Evolutionary conservation across 1,140 invertebrate species (phyloP).

Genomic region (Drosophila nasuta): DNA sequence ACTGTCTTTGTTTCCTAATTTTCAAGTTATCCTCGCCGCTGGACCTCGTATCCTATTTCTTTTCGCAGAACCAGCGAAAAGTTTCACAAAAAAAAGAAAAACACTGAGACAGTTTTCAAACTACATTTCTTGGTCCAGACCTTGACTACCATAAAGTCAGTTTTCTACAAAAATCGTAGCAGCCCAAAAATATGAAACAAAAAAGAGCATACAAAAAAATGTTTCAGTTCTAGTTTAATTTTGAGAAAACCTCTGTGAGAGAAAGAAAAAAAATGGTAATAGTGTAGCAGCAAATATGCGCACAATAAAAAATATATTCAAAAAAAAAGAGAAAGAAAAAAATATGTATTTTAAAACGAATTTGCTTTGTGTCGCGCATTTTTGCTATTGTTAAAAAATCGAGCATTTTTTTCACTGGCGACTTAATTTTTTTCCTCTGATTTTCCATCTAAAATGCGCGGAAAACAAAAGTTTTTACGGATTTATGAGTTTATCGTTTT

Average conservation of each 20-base stretch:
- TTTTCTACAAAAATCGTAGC: constrained; percentile 60
- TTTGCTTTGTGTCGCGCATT: constrained; percentile 63
- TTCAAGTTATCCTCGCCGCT: constrained; percentile 75
- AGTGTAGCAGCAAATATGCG: constrained; percentile 67
- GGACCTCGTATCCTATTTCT: constrained; percentile 49
- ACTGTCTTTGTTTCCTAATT: constrained; percentile 57
- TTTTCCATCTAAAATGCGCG: constrained; percentile 76
- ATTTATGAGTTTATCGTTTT: constrained; percentile 81
- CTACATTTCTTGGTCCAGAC: constrained; percentile 35
- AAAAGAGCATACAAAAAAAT: constrained; percentile 76
- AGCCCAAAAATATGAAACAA: constrained; percentile 47
- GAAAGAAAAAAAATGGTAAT: constrained; percentile 75
- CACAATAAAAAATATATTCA: constrained; percentile 64
- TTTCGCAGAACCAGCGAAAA: constrained; percentile 55
- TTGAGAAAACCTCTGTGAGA: constrained; percentile 66
- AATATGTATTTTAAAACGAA: constrained; percentile 75
- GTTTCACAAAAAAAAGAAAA: constrained; percentile 31
- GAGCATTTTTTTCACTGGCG: constrained; percentile 77
- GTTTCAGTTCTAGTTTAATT: constrained; percentile 80
- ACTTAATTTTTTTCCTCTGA: constrained; percentile 72
- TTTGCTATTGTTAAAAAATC: constrained; percentile 79
- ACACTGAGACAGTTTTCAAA: constrained; percentile 64
- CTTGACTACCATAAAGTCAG: constrained; percentile 76
- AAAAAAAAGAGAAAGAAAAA: constrained; percentile 30
- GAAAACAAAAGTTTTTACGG: constrained; percentile 69